Base-by-base conservation (phyloP, 1,140 invertebrate genomes). In the Hylyphantes graminicola region DNA sequence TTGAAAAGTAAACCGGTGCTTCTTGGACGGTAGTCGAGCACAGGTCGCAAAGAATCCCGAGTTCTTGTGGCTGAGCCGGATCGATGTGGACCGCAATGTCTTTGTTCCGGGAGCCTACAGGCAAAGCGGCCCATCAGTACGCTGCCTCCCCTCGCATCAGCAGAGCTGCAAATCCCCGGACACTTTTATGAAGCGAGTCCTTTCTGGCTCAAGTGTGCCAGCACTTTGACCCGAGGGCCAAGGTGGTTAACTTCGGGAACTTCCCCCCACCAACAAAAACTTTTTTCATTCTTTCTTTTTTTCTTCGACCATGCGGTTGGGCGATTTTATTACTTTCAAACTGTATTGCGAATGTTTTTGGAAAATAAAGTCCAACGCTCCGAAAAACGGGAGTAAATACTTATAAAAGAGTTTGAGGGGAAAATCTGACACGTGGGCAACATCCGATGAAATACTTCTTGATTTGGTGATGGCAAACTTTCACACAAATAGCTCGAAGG, bases 251-350 rank as follows among this genome's bases (percentile, higher is more conserved):
- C 55, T 63, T 75, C 51, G 54, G 59, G 11, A 77, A 53, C 57
- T 77, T 77, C 19, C 12, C 15, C 21, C n/a, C 6, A 70, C n/a
- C 10, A 53, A 35, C 35, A 35, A 35, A 35, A 35, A 1, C 5
- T 35, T 35, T 35, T 35, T 35, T 35, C 35, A 35, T 35, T 35
- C 35, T 35, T 57, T 59, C 59, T 74, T 74, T 55, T 74, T 59
- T n/a, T 17, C 10, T 57, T 11, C 11, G 17, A 63, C 21, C 55
- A 12, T 48, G 21, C 53, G n/a, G 72, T 59, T 57, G 55, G 55
- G 76, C 35, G 48, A 50, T 78, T 35, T 78, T 78, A 78, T 78
- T 78, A 67, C 76, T 78, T 78, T 67, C 63, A 78, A 78, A 78
- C 65, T 78, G 76, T 78, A 78, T 78, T 78, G 61, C 35, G 63